Evolutionary conservation across 2,797 vertebrate genomes (phyloP), one percentile per base, ranked within the genome.

Genomic region (Spinus pinus): DNA sequence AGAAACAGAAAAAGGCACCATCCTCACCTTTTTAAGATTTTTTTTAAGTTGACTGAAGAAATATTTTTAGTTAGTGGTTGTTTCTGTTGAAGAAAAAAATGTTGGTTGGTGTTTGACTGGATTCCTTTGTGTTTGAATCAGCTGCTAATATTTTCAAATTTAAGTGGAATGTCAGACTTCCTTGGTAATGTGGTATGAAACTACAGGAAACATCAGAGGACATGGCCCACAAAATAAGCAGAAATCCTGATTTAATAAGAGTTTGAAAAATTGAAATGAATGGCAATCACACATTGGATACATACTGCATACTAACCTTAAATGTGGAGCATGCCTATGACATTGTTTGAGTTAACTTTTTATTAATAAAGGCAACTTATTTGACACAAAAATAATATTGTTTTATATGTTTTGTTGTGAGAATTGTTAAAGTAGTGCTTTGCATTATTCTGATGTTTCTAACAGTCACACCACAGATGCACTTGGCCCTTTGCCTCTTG

Each of bases 401-500:
- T 81, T 91, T 20, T 28, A 30, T 78, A 8, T 72, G 71, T 88
- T 75, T 90, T 64, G 11, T 69, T 86, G 9, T 58, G 35, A 81
- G 39, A 72, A 28, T 65, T 88, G 30, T 78, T 86, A 49, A 92
- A 91, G n/a, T 88, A 65, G 44, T 73, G 12, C 21, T 78, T 89
- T 81, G 39, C 12, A 3, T 72, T 88, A 78, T 87, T 88, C 73
- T 88, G 30, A 51, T 91, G 44, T 23, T 93, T 91, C 70, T 93
- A 78, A 85, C 75, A 92, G 75, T 92, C 58, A 66, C 81, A 93
- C 50, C 47, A 83, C 54, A 88, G 89, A 96, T 84, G 85, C 58
- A 53, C 81, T 93, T 96, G 92, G 93, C 91, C 70, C 82, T 79
- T 81, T 96, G 93, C 92, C 94, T 94, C 86, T 79, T 96, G 94